Evolutionary conservation across 2,888 invertebrate genomes (phyloP).

Genomic region (Heliconius aoede): DNA sequence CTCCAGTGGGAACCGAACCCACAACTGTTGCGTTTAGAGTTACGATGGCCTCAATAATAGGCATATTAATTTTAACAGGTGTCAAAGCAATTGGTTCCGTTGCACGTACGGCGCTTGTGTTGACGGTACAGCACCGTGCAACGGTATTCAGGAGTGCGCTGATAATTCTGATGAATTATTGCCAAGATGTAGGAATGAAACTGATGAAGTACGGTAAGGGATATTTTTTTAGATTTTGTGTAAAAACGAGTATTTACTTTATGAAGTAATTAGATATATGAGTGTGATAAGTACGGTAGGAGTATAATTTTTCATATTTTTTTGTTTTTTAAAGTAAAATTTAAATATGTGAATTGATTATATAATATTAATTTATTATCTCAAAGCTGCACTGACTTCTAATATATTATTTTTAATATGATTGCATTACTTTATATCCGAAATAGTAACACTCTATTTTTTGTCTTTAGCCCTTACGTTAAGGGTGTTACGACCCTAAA

Average conservation of each 20-base stretch:
- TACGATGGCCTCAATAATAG: too few relatives aligned
- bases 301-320: not conserved
- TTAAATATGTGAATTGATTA: not conserved
- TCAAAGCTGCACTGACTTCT: too few relatives aligned
- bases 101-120: constrained; percentile 60
- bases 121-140: constrained; percentile 55
- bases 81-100: constrained; percentile 45
- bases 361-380: not conserved
- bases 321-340: not conserved
- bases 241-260: too few relatives aligned
- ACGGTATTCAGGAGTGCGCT: constrained; percentile 64
- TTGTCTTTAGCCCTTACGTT: too few relatives aligned
- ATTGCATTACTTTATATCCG: too few relatives aligned
- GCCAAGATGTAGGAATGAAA: constrained; percentile 65
- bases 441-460: too few relatives aligned
- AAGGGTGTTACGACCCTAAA: too few relatives aligned
- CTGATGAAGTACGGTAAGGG: constrained; percentile 41
- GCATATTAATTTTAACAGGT: constrained; percentile 15
- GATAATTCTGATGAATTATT: constrained; percentile 75
- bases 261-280: too few relatives aligned
- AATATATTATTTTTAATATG: too few relatives aligned
- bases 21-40: not conserved
- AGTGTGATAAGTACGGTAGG: too few relatives aligned
- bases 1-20: not conserved
- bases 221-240: not conserved